Base-by-base conservation (phyloP, 2,113 vertebrate species). In the Myotis davidii region DNA sequence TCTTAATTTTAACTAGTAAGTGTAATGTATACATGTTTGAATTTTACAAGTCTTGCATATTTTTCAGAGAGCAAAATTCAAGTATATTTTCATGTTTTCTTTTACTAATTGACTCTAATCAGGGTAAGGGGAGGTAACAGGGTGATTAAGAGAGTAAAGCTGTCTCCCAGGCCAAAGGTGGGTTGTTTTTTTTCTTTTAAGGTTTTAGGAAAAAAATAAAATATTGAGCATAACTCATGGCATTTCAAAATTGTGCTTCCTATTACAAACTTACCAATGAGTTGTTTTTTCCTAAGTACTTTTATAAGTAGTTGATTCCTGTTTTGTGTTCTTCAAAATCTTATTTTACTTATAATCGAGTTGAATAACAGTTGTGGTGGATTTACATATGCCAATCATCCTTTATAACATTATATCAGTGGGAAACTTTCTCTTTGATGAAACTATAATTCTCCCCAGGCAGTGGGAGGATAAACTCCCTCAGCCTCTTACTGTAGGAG, bases 71-170 rank as follows among this genome's bases (percentile, higher is more conserved):
- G 14, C 8, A 94, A 96, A 90, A 67, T n/a, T 90, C 90, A 90
- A 86, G 23, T 67, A 39, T 23, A n/a, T 83, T 94, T 83, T 97
- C 29, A 77, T 52, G 50, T 77, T 90, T 77, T 90, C 3, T 9
- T 76, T 85, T 91, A 67, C 23, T 76, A 59, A 88, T 88, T 85
- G 48, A 90, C 34, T 96, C 12, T 92, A 70, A 65, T 95, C 72
- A 94, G 90, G 89, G 69, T 85, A 67, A 91, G 13, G 94, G 20
- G 52, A n/a, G 85, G 37, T 65, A 61, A 85, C 81, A 70, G 65
- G 85, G 67, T 94, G 50, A 88, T 81, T 70, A 78, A 3, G 18
- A 85, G 37, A 85, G 42, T 45, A 61, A 77, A 94, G 29, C 1
- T 79, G 7, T 17, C 29, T 93, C 52, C 88, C 48, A 83, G n/a